These are phyloP conservation scores for Rana temporaria DNA, from an alignment of 2,113 vertebrate species.

Conservation along the genomic window DNA sequence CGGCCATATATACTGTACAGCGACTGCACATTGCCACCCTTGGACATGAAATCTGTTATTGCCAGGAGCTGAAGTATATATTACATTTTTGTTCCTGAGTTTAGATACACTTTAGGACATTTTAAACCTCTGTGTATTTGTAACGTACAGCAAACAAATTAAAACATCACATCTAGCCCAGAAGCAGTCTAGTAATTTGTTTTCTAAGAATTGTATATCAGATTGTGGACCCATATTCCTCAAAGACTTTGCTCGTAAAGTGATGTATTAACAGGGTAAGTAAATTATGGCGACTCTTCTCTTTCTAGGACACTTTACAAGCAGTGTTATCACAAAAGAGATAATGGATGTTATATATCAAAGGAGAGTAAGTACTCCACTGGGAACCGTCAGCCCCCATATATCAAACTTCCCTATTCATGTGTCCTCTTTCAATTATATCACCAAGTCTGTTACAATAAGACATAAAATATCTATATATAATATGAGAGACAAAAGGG, in stretches of 20 bases:
- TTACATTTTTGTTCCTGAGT: no score
- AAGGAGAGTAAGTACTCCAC: constrained; percentile 3
- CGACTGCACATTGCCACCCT: no score
- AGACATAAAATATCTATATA: no score
- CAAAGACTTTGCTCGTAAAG: constrained; percentile 16
- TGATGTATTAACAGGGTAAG: constrained; percentile 37
- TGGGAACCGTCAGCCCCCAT: constrained; percentile 9
- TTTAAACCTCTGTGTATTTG: background rate
- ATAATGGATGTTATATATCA: constrained; percentile 42
- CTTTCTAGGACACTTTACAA: constrained; percentile 36
- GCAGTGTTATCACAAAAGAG: constrained; percentile 22
- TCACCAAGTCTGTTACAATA: no score
- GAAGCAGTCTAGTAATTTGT: background rate
- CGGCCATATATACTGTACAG: no score
- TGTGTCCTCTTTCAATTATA: constrained; percentile 23
- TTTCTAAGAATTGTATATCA: background rate
- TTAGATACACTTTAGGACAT: no score
- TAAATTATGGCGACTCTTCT: constrained; percentile 20
- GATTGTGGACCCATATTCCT: constrained; percentile 2
- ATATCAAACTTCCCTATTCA: background rate
- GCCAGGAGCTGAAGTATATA: no score
- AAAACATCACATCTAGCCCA: background rate
- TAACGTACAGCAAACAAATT: background rate
- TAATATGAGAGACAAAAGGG: no score
- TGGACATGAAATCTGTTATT: no score